These are phyloP conservation scores for Miichthys miiuy DNA, from an alignment of 2,797 vertebrate genomes.

Conservation along the genomic window DNA sequence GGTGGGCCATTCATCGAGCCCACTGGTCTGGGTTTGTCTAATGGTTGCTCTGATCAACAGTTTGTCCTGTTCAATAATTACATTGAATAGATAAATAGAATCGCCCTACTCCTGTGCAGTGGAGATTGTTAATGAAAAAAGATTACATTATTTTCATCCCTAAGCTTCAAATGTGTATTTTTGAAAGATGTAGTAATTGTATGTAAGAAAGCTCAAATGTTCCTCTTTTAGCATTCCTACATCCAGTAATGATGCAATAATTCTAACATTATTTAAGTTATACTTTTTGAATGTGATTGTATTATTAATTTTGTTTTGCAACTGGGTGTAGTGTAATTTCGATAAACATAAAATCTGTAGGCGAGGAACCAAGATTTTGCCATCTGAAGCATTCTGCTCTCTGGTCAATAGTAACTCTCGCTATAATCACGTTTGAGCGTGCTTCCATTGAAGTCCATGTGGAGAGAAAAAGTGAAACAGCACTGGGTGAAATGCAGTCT, in stretches of 20 bases:
- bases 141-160: not conserved
- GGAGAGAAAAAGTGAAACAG: too few species aligned
- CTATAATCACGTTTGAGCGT: too few species aligned
- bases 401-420: too few species aligned
- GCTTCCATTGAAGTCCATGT: too few species aligned
- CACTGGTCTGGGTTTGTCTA: conserved; percentile 47
- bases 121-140: not conserved
- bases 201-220: not conserved
- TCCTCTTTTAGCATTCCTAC: not conserved
- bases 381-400: too few species aligned
- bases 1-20: accelerated
- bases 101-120: not conserved
- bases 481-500: too few species aligned
- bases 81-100: too few species aligned
- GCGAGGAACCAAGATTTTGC: too few species aligned
- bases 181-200: not conserved
- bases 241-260: not conserved
- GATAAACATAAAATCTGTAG: too few species aligned
- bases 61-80: not conserved
- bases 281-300: not conserved
- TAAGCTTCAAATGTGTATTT: not conserved
- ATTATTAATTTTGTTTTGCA: too few species aligned
- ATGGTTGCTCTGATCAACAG: conserved; percentile 32
- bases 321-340: not conserved
- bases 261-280: not conserved